These are phyloP conservation scores for Pogonomyrmex barbatus DNA, from an alignment of 1,140 invertebrate genomes.

Conservation along the genomic window DNA sequence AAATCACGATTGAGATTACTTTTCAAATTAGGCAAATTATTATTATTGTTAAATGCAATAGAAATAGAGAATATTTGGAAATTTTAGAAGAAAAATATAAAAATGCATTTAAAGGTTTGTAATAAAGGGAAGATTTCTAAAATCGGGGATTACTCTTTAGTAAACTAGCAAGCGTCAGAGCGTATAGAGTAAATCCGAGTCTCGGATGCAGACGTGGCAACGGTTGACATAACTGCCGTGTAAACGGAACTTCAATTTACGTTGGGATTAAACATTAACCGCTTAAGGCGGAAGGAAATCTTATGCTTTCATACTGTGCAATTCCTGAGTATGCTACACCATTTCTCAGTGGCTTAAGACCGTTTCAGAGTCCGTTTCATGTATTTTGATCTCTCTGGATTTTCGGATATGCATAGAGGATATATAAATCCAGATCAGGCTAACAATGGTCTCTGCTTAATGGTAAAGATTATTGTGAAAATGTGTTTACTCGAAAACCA, in stretches of 20 bases:
- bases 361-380: constrained; percentile 25
- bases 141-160: constrained; percentile 37
- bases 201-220: constrained; percentile 51
- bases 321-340: constrained; percentile 21
- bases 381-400: constrained; percentile 42
- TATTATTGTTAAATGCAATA: background rate
- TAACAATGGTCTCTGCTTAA: constrained; percentile 32
- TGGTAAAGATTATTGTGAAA: background rate
- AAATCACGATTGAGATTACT: background rate
- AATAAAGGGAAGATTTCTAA: background rate
- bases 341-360: constrained; percentile 53
- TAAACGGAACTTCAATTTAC: constrained; percentile 65
- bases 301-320: constrained; percentile 52
- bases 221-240: constrained; percentile 58
- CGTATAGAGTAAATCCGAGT: constrained; percentile 43
- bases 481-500: background rate
- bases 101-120: background rate
- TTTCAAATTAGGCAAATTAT: background rate
- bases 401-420: constrained; percentile 23
- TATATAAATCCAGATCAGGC: constrained; percentile 39
- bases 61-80: background rate
- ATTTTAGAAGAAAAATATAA: background rate
- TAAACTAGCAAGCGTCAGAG: constrained; percentile 44
- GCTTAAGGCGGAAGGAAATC: constrained; percentile 59
- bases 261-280: constrained; percentile 65